Evolutionary conservation across 2,888 invertebrate genomes (phyloP), one percentile per base, ranked within the genome.

Genomic region (Idaea biselata): DNA sequence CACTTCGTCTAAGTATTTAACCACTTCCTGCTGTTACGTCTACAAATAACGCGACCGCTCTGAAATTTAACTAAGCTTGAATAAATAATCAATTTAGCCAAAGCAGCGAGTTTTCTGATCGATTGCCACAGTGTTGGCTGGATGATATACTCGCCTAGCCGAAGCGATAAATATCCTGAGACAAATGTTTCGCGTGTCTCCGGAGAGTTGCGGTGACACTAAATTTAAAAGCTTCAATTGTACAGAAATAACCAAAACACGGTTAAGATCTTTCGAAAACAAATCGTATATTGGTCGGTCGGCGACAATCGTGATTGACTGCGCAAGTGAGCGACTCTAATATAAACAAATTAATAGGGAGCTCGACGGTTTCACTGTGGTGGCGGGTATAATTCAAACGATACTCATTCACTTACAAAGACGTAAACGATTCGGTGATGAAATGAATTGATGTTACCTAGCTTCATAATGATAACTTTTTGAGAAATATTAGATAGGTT

Each of bases 301-400:
- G 91, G 86, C 89, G 90, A 90, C 91, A 89, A 88, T 87, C 86
- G 85, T 91, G 91, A 92, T 90, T 87, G 91, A 91, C 88, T 90
- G 91, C 91, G 88, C 91, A 90, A 88, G 90, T 92, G 91, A 91
- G 84, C 85, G 83, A 78, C 84, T 88, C 88, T 91, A 91, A 91
- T 91, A 91, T 91, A 91, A 92, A 91, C 91, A 91, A 91, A 92
- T 91, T 92, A 91, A 91, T 90, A 89, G 89, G 87, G 85, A 82
- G 84, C 81, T 79, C 77, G 80, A 77, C 78, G 76, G 77, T 73
- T 77, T 77, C 79, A 77, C 74, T 73, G 76, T 75, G 72, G 82
- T 68, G 74, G 68, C 60, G 63, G 63, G 72, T 74, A 79, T 71
- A 74, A 84, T 82, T 87, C 83, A 84, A 73, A 77, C 72, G 76